Evolutionary conservation across 2,888 invertebrate species (phyloP).

Genomic region (Pseudococcus jackbeardsleyi): DNA sequence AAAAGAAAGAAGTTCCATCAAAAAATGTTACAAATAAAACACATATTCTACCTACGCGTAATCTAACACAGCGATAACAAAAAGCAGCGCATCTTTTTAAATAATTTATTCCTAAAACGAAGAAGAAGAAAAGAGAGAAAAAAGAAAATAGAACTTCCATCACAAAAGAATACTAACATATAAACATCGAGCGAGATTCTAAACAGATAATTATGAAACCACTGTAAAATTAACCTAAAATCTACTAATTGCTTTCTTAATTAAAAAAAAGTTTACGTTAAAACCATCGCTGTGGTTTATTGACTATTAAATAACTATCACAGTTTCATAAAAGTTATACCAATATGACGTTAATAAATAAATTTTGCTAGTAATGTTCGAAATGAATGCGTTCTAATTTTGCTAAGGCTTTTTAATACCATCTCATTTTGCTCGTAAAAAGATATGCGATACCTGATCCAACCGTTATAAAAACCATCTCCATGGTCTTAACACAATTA

Average conservation of each 20-base stretch:
- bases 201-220: not conserved
- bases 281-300: slow-evolving; percentile 24
- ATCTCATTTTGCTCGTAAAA: slow-evolving; percentile 7
- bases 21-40: slow-evolving; percentile 2
- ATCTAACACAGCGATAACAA: slow-evolving; percentile 40
- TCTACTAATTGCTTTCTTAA: slow-evolving; percentile 36
- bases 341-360: slow-evolving; percentile 12
- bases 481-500: not conserved
- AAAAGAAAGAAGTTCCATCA: not conserved
- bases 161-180: slow-evolving; percentile 35
- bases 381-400: slow-evolving; percentile 13
- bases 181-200: slow-evolving; percentile 41
- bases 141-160: slow-evolving; percentile 18
- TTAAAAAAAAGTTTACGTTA: not conserved
- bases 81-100: slow-evolving; percentile 9
- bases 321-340: slow-evolving; percentile 56
- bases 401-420: slow-evolving; percentile 37
- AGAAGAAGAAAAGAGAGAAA: not conserved
- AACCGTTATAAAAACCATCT: slow-evolving; percentile 6
- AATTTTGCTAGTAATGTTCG: slow-evolving; percentile 1
- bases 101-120: slow-evolving; percentile 26
- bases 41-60: slow-evolving; percentile 11
- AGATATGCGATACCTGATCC: slow-evolving; percentile 32
- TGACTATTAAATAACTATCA: slow-evolving; percentile 59
- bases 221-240: slow-evolving; percentile 1